Evolutionary conservation across 1,140 invertebrate species (phyloP).

Genomic region (Manduca sexta): DNA sequence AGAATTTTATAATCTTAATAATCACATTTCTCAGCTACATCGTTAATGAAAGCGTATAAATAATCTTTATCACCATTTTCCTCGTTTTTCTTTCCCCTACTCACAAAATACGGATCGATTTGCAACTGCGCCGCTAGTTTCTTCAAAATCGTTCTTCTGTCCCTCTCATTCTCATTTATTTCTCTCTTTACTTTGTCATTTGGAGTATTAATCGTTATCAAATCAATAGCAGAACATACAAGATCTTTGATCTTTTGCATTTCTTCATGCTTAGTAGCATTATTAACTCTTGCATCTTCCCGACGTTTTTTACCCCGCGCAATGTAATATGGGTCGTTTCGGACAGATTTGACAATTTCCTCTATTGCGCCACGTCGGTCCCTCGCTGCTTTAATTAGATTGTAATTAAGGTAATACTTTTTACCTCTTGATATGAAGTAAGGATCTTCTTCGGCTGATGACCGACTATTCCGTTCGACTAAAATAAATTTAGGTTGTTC

Average conservation of each 20-base stretch:
- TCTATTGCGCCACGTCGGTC: conserved; percentile 54
- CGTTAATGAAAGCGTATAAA: conserved; percentile 42
- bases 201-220: conserved; percentile 31
- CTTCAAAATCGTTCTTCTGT: conserved; percentile 54
- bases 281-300: conserved; percentile 18
- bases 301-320: conserved; percentile 55
- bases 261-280: conserved; percentile 27
- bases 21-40: conserved; percentile 41
- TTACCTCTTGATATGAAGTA: conserved; percentile 62
- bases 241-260: conserved; percentile 47
- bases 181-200: conserved; percentile 42
- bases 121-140: conserved; percentile 57
- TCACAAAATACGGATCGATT: conserved; percentile 62
- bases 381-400: conserved; percentile 30
- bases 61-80: conserved; percentile 12
- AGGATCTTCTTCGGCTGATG: conserved; percentile 57
- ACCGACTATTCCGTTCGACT: conserved; percentile 55
- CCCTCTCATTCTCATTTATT: conserved; percentile 41
- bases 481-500: conserved; percentile 62
- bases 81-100: conserved; percentile 57
- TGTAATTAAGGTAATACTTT: conserved; percentile 33
- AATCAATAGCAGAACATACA: conserved; percentile 47
- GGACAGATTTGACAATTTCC: conserved; percentile 56
- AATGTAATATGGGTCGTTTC: conserved; percentile 64
- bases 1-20: no score